Percentiles rank a stretch among this genome's conserved stretches.
Conservation (phyloP, 1,140 invertebrate species). For the Aphaenogaster rudis region DNA sequence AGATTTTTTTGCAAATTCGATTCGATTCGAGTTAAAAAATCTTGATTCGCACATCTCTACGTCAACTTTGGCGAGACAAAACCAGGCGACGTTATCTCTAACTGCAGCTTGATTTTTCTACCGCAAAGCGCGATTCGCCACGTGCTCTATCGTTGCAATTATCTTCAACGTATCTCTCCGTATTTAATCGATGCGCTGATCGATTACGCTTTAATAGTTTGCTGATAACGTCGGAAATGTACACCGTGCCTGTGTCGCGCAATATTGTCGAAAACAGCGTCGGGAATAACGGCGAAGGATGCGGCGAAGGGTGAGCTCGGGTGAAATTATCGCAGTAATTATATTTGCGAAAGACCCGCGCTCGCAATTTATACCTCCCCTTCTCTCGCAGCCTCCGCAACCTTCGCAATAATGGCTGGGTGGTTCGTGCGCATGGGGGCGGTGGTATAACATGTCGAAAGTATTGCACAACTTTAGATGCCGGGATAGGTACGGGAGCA, state of each 20-base stretch:
- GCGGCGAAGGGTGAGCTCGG: too few species aligned
- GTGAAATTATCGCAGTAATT: conserved; percentile 31
- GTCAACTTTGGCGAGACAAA: background rate
- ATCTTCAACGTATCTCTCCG: background rate
- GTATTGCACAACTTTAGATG: conserved; percentile 46
- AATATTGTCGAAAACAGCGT: background rate
- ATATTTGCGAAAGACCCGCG: background rate
- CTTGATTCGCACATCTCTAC: too few species aligned
- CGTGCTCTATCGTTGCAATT: background rate
- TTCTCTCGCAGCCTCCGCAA: background rate
- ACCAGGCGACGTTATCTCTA: background rate
- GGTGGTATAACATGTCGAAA: conserved; percentile 15
- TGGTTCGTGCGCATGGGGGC: background rate
- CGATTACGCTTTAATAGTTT: background rate
- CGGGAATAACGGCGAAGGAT: background rate
- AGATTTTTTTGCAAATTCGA: too few species aligned
- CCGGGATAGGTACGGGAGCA: conserved; percentile 6
- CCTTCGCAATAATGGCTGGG: conserved; percentile 1
- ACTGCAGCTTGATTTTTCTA: background rate
- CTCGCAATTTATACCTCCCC: background rate
- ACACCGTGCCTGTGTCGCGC: background rate
- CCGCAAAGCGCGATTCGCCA: background rate
- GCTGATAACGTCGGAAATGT: background rate
- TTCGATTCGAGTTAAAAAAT: too few species aligned
- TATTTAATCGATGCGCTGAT: background rate